These are phyloP conservation scores for Girardinichthys multiradiatus DNA, from an alignment of 2,113 vertebrate genomes.

Conservation along the genomic window DNA sequence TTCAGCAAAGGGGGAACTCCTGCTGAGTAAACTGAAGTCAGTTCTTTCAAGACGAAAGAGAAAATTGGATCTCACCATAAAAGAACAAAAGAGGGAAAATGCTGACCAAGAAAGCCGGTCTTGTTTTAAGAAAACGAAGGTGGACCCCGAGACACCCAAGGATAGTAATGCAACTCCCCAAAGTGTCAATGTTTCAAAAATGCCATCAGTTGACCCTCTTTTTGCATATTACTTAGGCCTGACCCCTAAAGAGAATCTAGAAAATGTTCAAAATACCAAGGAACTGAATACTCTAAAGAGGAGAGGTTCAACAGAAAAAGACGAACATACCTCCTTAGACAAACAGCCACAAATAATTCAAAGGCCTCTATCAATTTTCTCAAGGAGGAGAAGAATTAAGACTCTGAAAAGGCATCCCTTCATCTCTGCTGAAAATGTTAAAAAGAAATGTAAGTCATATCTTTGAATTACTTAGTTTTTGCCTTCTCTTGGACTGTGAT, in stretches of 20 bases:
- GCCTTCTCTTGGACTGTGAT: slow-evolving; percentile 11
- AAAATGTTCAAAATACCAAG: slow-evolving; percentile 18
- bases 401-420: slow-evolving; percentile 66
- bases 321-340: slow-evolving; percentile 21
- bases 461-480: slow-evolving; percentile 5
- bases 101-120: slow-evolving; percentile 11
- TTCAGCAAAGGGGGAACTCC: slow-evolving; percentile 35
- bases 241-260: slow-evolving; percentile 48
- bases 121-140: slow-evolving; percentile 53
- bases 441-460: slow-evolving; percentile 72
- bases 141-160: slow-evolving; percentile 16
- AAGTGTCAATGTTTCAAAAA: slow-evolving; percentile 18
- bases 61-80: slow-evolving; percentile 14
- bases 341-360: slow-evolving; percentile 30
- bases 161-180: neutral
- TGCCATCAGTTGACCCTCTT: slow-evolving; percentile 53
- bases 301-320: slow-evolving; percentile 9
- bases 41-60: slow-evolving; percentile 67
- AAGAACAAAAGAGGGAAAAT: slow-evolving; percentile 8
- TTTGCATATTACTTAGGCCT: slow-evolving; percentile 64
- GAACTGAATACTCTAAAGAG: slow-evolving; percentile 14
- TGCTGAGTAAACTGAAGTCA: slow-evolving; percentile 69
- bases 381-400: slow-evolving; percentile 51
- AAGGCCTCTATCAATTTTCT: slow-evolving; percentile 35
- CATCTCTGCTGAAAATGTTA: slow-evolving; percentile 60